Evolutionary conservation across 2,797 vertebrate genomes (phyloP).

Genomic region (Premnoplex brunnescens): DNA sequence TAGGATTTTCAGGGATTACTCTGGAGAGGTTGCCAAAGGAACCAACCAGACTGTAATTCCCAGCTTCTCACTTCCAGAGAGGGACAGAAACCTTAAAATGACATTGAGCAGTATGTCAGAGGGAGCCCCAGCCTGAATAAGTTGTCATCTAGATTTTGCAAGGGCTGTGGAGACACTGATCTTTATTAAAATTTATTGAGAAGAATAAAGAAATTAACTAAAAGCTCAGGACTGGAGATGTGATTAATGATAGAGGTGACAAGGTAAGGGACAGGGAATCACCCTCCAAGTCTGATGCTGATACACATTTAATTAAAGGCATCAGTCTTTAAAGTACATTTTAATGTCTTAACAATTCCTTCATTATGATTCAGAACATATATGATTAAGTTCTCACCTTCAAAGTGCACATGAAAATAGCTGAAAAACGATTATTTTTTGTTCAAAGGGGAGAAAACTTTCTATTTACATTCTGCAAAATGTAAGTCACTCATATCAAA

Average conservation of each 20-base stretch:
- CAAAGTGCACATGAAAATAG: background rate
- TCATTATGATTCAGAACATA: background rate
- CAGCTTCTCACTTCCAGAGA: background rate
- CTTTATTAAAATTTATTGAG: background rate
- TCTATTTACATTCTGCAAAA: background rate
- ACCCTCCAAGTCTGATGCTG: background rate
- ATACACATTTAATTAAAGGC: background rate
- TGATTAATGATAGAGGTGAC: background rate
- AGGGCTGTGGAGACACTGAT: background rate
- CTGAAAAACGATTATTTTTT: background rate
- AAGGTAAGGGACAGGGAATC: background rate
- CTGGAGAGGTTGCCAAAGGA: background rate
- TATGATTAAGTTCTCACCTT: background rate
- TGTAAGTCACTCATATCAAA: background rate
- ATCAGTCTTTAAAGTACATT: background rate
- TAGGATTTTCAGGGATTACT: constrained; percentile 56
- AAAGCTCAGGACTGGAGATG: background rate
- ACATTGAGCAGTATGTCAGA: background rate
- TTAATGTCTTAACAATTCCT: background rate
- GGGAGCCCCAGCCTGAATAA: background rate
- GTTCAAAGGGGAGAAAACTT: background rate
- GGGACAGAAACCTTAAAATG: constrained; percentile 3
- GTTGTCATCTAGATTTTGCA: background rate
- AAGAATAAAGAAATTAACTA: background rate
- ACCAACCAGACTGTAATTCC: background rate